Percentiles rank a stretch among this genome's conserved stretches.
These are phyloP conservation scores for Aspidiotus rigidus DNA, from an alignment of 2,888 invertebrate genomes.

Conservation along the genomic window DNA sequence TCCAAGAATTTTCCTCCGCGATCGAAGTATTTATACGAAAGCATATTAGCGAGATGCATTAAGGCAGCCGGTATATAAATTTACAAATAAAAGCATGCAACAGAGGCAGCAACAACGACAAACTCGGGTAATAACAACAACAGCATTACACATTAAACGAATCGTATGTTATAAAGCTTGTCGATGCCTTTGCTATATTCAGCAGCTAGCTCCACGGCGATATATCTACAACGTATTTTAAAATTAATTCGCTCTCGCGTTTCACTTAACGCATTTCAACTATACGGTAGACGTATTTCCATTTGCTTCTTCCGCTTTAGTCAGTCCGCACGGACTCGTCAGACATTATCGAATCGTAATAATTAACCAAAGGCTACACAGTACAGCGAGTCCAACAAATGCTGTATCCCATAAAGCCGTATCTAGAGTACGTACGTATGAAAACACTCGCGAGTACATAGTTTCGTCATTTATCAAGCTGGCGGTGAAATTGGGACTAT, in stretches of 20 bases:
- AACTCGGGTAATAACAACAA: too few relatives aligned
- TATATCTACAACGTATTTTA: not conserved
- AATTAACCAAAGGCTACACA: not conserved
- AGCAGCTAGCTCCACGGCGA: too few relatives aligned
- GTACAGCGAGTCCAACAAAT: not conserved
- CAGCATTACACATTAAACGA: not conserved
- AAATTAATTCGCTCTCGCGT: conserved; percentile 2
- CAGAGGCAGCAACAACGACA: not conserved
- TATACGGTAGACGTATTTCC: not conserved
- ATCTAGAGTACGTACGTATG: too few relatives aligned
- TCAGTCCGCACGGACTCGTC: not conserved
- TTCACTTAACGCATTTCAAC: not conserved
- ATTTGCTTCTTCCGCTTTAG: too few relatives aligned
- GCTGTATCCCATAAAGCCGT: too few relatives aligned
- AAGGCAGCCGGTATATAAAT: not conserved
- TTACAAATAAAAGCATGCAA: not conserved
- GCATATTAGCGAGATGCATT: not conserved
- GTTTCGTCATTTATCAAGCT: not conserved
- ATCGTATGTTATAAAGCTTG: not conserved
- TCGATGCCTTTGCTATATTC: not conserved
- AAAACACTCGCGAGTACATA: not conserved
- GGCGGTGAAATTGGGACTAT: not conserved
- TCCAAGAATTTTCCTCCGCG: too few relatives aligned
- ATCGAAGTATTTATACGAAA: not conserved
- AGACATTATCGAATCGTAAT: conserved; percentile 3